Evolutionary conservation across 2,888 invertebrate species (phyloP), one percentile per base, ranked within the genome.

Genomic region (Acrobasis suavella): DNA sequence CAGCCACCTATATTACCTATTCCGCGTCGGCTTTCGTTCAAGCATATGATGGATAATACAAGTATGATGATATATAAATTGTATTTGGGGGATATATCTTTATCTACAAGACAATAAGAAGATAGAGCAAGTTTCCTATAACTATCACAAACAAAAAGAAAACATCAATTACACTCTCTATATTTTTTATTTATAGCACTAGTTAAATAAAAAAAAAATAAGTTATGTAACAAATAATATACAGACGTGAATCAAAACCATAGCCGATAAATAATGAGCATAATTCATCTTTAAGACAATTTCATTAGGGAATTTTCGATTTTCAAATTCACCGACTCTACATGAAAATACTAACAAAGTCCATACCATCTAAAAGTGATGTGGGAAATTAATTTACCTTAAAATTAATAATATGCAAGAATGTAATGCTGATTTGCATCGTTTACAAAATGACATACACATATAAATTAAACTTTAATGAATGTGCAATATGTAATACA

Each of bases 181-280:
- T 70, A 70, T 73, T 70, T 75, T 76, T 73, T 70, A 69, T 75
- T 77, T 77, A 78, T 79, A 84, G 81, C 85, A 85, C 76, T 78
- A 80, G 72, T 77, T 85, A 78, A 82, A 82, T 82, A 81, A 82
- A 84, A 59, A 56, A 42, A 66, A 85, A 84, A 84, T 83, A 81
- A 83, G 77, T 83, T 83, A 85, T 78, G 70, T 81, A 81, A 81
- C 80, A 82, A 78, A 82, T 79, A 77, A 81, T 82, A 77, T 86
- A 84, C 81, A 86, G 75, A 77, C 74, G 75, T 74, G 60, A 64
- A 70, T 70, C 69, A 73, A 77, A 82, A 76, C 72, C 69, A 76
- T 63, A 78, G 75, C 74, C 76, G 72, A 78, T 77, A 55, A n/a
- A 62, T 50, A 16, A 80, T 80, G 76, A 79, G 77, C 76, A 74